A percentile compares a stretch with the other conserved stretches of the same genome.
These are phyloP conservation scores for Hyles euphorbiae DNA, from an alignment of 1,140 invertebrate species.

Conservation along the genomic window DNA sequence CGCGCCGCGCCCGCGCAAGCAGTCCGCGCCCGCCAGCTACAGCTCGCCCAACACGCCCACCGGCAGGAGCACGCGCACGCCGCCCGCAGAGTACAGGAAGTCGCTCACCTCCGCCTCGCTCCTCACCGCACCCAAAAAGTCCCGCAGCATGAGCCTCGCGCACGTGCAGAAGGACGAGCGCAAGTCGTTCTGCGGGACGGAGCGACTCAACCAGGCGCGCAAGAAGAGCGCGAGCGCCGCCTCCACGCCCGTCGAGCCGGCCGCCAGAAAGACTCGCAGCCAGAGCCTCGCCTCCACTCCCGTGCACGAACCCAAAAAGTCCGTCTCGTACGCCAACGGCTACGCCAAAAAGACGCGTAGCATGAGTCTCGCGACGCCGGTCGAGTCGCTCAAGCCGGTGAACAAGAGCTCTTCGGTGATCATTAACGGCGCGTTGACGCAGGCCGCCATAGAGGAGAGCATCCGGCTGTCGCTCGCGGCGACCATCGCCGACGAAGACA, in stretches of 20 bases:
- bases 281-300: constrained; percentile 59
- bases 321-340: constrained; percentile 30
- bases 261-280: constrained; percentile 40
- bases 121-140: constrained; percentile 47
- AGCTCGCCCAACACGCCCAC: constrained; percentile 58
- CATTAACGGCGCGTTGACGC: constrained; percentile 46
- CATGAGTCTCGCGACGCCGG: constrained; percentile 52
- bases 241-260: constrained; percentile 28
- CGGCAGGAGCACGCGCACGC: constrained; percentile 42
- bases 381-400: constrained; percentile 33
- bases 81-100: constrained; percentile 53
- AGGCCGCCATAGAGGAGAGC: constrained; percentile 72
- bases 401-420: constrained; percentile 45
- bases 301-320: constrained; percentile 40
- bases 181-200: constrained; percentile 45
- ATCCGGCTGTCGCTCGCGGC: constrained; percentile 60
- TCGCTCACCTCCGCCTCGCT: constrained; percentile 48
- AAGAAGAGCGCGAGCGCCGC: constrained; percentile 34
- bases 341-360: constrained; percentile 56
- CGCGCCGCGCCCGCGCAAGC: constrained; percentile 41
- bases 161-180: constrained; percentile 35
- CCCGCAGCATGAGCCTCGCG: constrained; percentile 58
- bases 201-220: constrained; percentile 31
- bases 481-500: constrained; percentile 47
- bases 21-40: constrained; percentile 56